Base-by-base conservation (phyloP, 2,113 vertebrate species). In the Sciurus niger region DNA sequence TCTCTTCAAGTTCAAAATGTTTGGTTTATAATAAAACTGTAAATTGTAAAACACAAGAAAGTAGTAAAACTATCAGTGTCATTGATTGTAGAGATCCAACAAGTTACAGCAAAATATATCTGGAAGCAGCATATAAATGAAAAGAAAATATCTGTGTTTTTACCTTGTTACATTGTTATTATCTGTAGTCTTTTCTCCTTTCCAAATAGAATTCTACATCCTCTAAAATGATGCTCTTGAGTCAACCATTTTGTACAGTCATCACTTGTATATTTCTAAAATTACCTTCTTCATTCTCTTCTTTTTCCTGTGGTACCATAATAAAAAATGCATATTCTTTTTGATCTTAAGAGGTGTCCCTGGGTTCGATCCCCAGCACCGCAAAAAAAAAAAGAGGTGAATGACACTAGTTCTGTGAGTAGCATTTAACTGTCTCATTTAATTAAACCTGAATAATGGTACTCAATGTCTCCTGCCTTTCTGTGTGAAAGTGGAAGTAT, bases 271-370 rank as follows among this genome's bases (percentile, higher is more conserved):
- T 99, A 93, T 98, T 98, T 97, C 99, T 99, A 53, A 99, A 99
- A 34, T 99, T 99, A n/a, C 99, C 99, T 51, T 99, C 99, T 95
- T 99, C 99, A 40, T 99, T 97, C 99, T 98, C 97, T 99, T 99
- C 82, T 32, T 10, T n/a, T 70, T 17, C 34, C 34, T n/a, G 22
- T n/a, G 67, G 4, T 70, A 14, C 67, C 67, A 70, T 14, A 70
- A 70, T 76, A 12, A 76, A 6, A 37, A 18, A 18, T 72, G 24
- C 30, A 13, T 40, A 73, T 73, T 37, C 34, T 6, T 87, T 87
- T 73, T 73, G 25, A 5, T 73, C 17, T 73, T 58, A 73, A 73
- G 34, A 70, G 11, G 40, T 37, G 37, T 37, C 37, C 37, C 37
- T 37, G 37, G 37, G 37, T 37, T 37, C 37, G 37, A 37, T 37